Base-by-base conservation (phyloP, 1,140 invertebrate species). In the Apis laboriosa region DNA sequence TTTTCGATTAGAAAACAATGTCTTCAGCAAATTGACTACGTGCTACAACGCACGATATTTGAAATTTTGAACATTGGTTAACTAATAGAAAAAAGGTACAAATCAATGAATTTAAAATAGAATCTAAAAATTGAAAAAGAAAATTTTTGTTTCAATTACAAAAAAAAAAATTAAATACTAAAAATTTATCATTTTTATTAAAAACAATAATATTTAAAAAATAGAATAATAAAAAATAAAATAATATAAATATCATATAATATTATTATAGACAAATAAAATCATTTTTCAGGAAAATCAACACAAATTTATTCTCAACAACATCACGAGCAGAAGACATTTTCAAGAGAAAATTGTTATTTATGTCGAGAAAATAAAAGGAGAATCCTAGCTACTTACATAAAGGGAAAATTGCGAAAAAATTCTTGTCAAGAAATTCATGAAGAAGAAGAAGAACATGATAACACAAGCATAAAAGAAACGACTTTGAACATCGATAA, bases 311-410 rank as follows among this genome's bases (percentile, higher is more conserved):
- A 92, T 73, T 92, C 87, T 11, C 72, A 83, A 49, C 66, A 75
- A 66, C 72, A 84, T 51, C 84, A 88, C 17, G 82, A 86, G 19
- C 68, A 88, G 63, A 89, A 89, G 19, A 86, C 85, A 56, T 75
- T 82, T 28, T 90, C 91, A 68, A 93, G 94, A 72, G 94, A 94
- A 64, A 92, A 92, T 24, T 96, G 95, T 83, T 92, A 95, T 5
- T 93, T 96, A 58, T 96, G 95, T 86, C 94, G 95, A 73, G 95
- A 95, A 78, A 94, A 92, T 72, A 95, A 95, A 91, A 93, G 95
- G 80, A 92, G 95, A 67, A 94, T 91, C 8, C 87, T 96, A 0
- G 93, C 94, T 4, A 92, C 92, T 73, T 96, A 95, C 88, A 94
- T 95, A 86, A 92, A 94, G 43, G 93, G 92, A 83, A 95, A 95